Evolutionary conservation across 64 coral and sea anemone genomes (phyloP).

Genomic region (Acropora tenuis): DNA sequence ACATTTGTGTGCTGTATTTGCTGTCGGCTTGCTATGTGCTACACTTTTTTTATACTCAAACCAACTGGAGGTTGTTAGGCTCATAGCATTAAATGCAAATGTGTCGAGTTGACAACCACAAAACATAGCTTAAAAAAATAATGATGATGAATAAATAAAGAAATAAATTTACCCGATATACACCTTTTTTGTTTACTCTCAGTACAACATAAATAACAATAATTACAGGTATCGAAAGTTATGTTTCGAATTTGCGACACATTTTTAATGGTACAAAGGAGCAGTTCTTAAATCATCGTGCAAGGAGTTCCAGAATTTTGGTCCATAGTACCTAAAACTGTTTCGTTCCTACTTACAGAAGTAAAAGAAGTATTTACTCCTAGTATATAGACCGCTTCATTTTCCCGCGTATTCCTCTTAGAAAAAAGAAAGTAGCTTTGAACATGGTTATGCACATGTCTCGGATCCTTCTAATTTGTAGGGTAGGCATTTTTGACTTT

Average conservation of each 20-base stretch:
- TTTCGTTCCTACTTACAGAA: neutral
- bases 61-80: slow-evolving; percentile 3
- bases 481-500: no score
- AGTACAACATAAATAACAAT: neutral
- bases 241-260: slow-evolving; percentile 1
- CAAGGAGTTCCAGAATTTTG: neutral
- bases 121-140: slow-evolving; percentile 1
- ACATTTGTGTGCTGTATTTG: neutral
- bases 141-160: no score
- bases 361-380: neutral
- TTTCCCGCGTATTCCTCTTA: neutral
- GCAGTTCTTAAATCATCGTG: neutral
- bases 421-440: no score
- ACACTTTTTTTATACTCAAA: neutral
- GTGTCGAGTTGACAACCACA: slow-evolving; percentile 6
- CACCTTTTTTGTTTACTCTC: neutral
- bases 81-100: neutral
- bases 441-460: no score
- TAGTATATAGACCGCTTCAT: neutral
- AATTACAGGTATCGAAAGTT: slow-evolving; percentile 5
- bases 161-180: neutral
- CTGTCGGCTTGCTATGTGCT: no score
- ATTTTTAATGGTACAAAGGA: slow-evolving; percentile 1
- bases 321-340: neutral
- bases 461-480: no score